Base-by-base conservation (phyloP, 2,888 invertebrate genomes). In the Zygothrica quintamaculata region DNA sequence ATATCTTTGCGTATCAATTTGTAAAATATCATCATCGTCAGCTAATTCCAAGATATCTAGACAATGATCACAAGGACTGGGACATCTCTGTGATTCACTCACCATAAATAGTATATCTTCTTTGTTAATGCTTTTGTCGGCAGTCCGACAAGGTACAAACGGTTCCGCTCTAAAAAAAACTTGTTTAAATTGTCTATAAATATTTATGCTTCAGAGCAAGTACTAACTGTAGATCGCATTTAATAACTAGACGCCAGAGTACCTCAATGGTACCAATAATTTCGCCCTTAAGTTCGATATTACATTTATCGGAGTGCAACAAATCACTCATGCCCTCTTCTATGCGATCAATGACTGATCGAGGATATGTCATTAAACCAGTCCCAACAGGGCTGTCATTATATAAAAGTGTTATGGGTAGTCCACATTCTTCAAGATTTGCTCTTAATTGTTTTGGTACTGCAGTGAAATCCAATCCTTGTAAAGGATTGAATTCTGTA, bases 81-180 rank as follows among this genome's bases (percentile, higher is more conserved):
- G 65, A 15, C 80, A 82, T 0, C 3, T 18, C 15, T 69, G 70
- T 0, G 67, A 46, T n/a, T 88, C 84, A 0, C 84, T 87, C 58
- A 89, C 71, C 1, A 89, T 57, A 42, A 89, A 89, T 18, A 89
- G 65, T 1, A 89, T 75, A 51, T 89, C 89, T 29, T 29, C 3
- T n/a, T 29, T 29, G n/a, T 39, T 33, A 3, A 70, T 71, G 40
- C 40, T 42, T 6, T 16, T 60, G 16, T 56, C 66, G n/a, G 56
- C 18, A 22, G 18, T n/a, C n/a, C n/a, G n/a, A n/a, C n/a, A n/a
- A n/a, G n/a, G n/a, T n/a, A n/a, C n/a, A n/a, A n/a, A n/a, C n/a
- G n/a, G n/a, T n/a, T 22, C 18, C 3, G 18, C 3, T 5, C 18
- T 22, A 22, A 22, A 22, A 22, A 22, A 5, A 22, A n/a, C n/a